Base-by-base conservation (phyloP, 2,888 invertebrate genomes). In the Alloscopus bannaensis region DNA sequence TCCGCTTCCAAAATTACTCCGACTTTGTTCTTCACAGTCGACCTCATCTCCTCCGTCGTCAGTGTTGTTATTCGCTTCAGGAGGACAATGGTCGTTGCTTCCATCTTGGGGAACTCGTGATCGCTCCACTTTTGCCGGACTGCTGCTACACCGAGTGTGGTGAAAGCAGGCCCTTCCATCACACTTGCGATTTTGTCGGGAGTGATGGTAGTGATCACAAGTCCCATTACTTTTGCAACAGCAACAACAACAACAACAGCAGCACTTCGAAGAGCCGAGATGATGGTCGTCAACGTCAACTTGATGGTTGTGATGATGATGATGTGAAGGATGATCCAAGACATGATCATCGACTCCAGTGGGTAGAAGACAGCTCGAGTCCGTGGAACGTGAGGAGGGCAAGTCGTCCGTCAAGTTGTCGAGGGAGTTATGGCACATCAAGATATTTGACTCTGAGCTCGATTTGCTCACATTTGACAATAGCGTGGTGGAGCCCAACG, bases 401-500 rank as follows among this genome's bases (percentile, higher is more conserved):
- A 85, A 71, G 65, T 85, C 85, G 55, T 85, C 83, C 26, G 84
- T 76, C 68, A 85, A 78, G 65, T 85, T 83, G 66, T 84, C 85
- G 29, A 85, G 75, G 22, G 84, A 84, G 77, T 85, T 85, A 80
- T 85, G 85, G 81, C 85, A 85, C 83, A 85, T 84, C 47, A 84
- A 81, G 79, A 85, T 85, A 75, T 85, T 85, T 13, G 84, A 84
- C 69, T 85, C 85, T 22, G 85, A 85, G 36, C 85, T 85, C 26
- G 85, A 85, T 79, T 85, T 85, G 72, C 83, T 84, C 42, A 83
- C 81, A 55, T 60, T 71, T 66, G 71, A 57, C 36, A 78, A 59
- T 28, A 71, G 59, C 57, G 65, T 57, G 47, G 78, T 66, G 26
- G 70, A 26, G 40, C 36, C 40, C 31, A 64, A 55, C 18, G 79